Conservation (phyloP, 2,888 invertebrate genomes). For the Agrochola circellaris region DNA sequence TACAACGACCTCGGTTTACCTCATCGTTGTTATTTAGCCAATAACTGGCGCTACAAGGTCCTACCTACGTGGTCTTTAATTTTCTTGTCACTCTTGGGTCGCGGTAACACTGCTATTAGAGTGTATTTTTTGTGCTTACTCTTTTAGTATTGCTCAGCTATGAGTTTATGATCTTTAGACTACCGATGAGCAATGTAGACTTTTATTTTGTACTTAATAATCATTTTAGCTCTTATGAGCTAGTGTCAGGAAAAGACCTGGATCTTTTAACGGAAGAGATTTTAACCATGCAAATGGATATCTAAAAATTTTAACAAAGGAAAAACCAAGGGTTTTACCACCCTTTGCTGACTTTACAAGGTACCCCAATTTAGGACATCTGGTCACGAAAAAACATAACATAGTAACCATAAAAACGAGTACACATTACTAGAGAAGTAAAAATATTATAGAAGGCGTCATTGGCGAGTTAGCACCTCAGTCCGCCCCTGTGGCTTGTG, state of each 20-base stretch:
- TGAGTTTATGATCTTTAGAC: background rate
- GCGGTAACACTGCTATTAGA: slow-evolving; percentile 8
- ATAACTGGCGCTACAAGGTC: slow-evolving; percentile 23
- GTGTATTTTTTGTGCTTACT: background rate
- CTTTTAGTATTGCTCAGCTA: slow-evolving; percentile 8
- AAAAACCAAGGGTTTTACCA: background rate
- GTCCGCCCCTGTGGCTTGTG: slow-evolving; percentile 68
- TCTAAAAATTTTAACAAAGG: background rate
- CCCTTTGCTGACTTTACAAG: background rate
- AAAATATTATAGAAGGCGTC: slow-evolving; percentile 47
- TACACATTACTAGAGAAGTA: slow-evolving; percentile 46
- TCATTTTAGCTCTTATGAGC: no score
- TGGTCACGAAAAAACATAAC: slow-evolving; percentile 8
- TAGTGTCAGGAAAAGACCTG: background rate
- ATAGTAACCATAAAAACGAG: slow-evolving; percentile 35
- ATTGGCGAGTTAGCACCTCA: slow-evolving; percentile 66
- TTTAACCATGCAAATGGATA: background rate
- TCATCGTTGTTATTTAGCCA: slow-evolving; percentile 46
- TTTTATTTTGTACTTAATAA: background rate
- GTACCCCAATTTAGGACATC: slow-evolving; percentile 3
- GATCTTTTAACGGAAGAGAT: background rate
- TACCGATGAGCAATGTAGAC: background rate
- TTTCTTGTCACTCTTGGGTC: slow-evolving; percentile 40
- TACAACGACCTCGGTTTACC: slow-evolving; percentile 19
- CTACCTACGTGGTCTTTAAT: slow-evolving; percentile 48